Base-by-base conservation (phyloP, 2,888 invertebrate species). In the Gymnosoma rotundatum region DNA sequence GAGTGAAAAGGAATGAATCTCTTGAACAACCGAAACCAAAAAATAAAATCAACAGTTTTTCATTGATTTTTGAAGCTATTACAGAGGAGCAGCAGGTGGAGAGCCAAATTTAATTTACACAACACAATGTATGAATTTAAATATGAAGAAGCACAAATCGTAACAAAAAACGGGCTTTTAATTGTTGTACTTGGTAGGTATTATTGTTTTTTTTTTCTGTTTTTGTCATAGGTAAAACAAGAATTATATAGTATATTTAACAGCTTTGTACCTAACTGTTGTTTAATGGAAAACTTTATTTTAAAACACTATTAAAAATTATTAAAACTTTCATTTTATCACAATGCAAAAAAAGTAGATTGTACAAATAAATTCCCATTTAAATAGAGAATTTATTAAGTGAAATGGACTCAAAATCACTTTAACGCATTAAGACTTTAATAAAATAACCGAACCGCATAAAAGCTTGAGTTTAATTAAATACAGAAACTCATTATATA, bases 251-350 rank as follows among this genome's bases (percentile, higher is more conserved):
- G 60, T 18, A 61, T 7, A 16, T 2, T 42, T 9, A 69, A 56
- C 58, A 14, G 58, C 64, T 32, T 52, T 64, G 58, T 70, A 70
- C 70, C 75, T 70, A 76, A 76, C 75, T 70, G 81, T 75, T 21
- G 56, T 64, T 81, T 56, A 10, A 61, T 45, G 61, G 58, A 70
- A 61, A 16, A 16, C 14, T 58, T 45, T 58, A 18, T 18, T 48
- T 16, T 21, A 48, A 60, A 45, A 69, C 7, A 16, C 56, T 2
- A 56, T 58, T 58, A 32, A 32, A 58, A 58, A 2, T 58, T 58
- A 32, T 10, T 6, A 36, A 38, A 60, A 56, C 56, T 25, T 56
- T 56, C 25, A 6, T 32, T 18, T 61, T 36, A n/a, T 9, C 14
- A 45, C 63, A 32, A 5, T 32, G n/a, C n/a, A 32, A 5, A 32